Base-by-base conservation (phyloP, 2,113 vertebrate genomes). In the Hyla sarda region DNA sequence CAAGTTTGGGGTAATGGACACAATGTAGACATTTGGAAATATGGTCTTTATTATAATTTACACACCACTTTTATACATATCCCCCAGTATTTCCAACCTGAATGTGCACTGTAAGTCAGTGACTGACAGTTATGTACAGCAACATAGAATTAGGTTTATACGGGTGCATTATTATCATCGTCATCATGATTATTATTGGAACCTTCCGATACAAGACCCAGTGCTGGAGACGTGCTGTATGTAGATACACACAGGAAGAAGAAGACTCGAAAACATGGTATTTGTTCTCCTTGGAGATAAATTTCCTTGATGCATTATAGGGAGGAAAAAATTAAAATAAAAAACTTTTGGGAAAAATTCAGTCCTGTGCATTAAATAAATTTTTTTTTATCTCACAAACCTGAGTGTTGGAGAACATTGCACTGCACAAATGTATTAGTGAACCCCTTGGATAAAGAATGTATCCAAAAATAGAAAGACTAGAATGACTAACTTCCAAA, bases 41-140 rank as follows among this genome's bases (percentile, higher is more conserved):
- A 81, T 81, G 78, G 78, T 81, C 78, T 81, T 81, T 81, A 81
- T 81, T 81, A 62, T 81, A 62, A 81, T 81, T 81, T 81, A 65
- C 58, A 81, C 78, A 81, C 78, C 78, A 81, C 78, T 81, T 81
- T 81, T 81, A 62, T 80, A 81, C 78, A 81, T 45, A 28, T 62
- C 78, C 78, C 75, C 78, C 78, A 65, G 37, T 62, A 81, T 62
- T 81, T 81, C 78, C 78, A 81, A 65, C 78, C 78, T 81, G 58
- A 81, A 62, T 81, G 78, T 62, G 56, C 56, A 47, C 78, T 81
- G 78, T 30, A 37, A 81, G 78, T 81, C 77, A 80, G 77, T 62
- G 77, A 60, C 56, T 81, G 56, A 62, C 34, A 54, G 41, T 37
- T 81, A 81, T 81, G 78, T 81, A 81, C 78, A 81, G 78, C 56